phyloP scores from a whole-genome alignment of 2,113 vertebrate species.

The Ochotona curzoniae region DNA sequence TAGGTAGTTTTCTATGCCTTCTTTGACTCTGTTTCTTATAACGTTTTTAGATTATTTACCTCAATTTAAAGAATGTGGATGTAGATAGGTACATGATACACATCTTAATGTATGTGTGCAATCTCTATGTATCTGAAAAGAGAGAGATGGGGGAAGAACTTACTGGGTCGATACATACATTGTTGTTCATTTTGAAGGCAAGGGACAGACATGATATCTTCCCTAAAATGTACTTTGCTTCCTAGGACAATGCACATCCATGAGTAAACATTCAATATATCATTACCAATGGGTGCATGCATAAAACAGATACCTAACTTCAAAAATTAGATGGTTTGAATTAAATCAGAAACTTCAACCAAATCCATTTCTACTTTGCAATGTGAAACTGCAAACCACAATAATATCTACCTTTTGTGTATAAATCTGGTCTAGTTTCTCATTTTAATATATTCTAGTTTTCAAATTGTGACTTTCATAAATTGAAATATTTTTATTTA shows the following conservation, averaged over 20 bases:
- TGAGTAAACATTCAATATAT: not conserved
- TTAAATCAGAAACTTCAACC: not conserved
- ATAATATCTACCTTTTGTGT: not conserved
- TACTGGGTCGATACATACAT: not conserved
- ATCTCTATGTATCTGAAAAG: not conserved
- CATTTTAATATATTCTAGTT: not conserved
- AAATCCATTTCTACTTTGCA: not conserved
- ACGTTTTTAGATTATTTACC: not conserved
- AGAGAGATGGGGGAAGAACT: not conserved
- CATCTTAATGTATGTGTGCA: fast-evolving
- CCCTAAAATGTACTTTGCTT: not conserved
- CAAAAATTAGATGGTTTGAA: not conserved
- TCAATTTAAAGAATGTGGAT: not conserved
- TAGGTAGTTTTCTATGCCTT: not conserved
- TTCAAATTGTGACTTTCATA: not conserved
- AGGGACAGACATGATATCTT: not conserved
- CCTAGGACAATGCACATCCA: not conserved
- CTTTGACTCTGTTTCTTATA: not conserved
- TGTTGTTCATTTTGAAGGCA: not conserved
- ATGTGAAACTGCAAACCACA: fast-evolving
- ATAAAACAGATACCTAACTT: not conserved
- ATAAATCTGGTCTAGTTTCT: not conserved
- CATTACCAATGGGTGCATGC: not conserved
- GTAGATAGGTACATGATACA: not conserved
- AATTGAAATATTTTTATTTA: slow-evolving; percentile 12